Evolutionary conservation across 2,888 invertebrate genomes (phyloP).

Genomic region (Leptopilina drosophilae): DNA sequence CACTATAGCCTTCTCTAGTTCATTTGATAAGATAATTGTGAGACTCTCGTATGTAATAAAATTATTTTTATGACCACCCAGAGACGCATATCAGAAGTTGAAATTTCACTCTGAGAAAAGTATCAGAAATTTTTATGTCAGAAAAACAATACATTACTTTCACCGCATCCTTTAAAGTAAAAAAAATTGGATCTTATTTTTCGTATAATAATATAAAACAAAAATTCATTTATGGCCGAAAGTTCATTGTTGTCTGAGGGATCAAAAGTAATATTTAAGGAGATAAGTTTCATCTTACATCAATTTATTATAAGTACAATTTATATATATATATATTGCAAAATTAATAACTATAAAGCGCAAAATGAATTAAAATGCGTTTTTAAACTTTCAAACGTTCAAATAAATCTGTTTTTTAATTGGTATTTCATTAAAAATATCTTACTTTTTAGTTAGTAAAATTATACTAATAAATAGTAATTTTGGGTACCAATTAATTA

Average conservation of each 20-base stretch:
- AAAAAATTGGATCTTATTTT: background rate
- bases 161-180: background rate
- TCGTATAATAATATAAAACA: background rate
- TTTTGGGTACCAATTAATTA: no score
- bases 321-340: background rate
- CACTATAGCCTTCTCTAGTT: background rate
- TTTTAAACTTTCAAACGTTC: no score
- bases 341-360: background rate
- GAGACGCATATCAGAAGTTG: background rate
- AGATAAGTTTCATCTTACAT: background rate
- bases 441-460: no score
- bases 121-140: background rate
- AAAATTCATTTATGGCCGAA: slow-evolving; percentile 15
- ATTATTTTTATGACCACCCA: slow-evolving; percentile 18
- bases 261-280: background rate
- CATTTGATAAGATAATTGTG: background rate
- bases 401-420: no score
- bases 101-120: slow-evolving; percentile 1
- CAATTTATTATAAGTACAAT: background rate
- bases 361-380: no score
- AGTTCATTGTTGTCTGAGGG: slow-evolving; percentile 30
- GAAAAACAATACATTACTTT: background rate
- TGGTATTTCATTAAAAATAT: no score
- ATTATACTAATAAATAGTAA: no score
- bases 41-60: no score